Evolutionary conservation across 2,113 vertebrate species (phyloP).

Genomic region (Haplochromis vanheusdeni): DNA sequence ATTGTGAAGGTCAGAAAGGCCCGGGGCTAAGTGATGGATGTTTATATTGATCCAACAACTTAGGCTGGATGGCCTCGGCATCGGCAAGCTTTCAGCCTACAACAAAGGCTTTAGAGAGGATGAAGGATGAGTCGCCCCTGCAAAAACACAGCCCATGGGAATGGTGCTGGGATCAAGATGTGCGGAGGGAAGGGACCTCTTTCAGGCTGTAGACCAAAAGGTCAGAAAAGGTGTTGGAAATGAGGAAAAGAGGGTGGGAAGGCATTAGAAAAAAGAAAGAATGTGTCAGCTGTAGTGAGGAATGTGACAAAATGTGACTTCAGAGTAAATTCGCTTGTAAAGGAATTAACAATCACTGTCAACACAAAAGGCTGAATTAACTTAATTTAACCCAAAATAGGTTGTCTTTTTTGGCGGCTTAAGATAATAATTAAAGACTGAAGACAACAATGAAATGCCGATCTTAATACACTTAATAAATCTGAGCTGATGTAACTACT

Average conservation of each 20-base stretch:
- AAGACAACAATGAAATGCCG: background rate
- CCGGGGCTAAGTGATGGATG: slow-evolving; percentile 66
- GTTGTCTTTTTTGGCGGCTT: background rate
- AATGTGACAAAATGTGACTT: slow-evolving; percentile 54
- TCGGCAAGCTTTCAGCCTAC: slow-evolving; percentile 60
- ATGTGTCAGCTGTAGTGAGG: slow-evolving; percentile 28
- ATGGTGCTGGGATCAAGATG: slow-evolving; percentile 26
- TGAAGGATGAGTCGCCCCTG: slow-evolving; percentile 57
- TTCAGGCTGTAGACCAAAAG: slow-evolving; percentile 45
- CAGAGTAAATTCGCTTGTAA: slow-evolving; percentile 17
- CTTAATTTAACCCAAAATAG: background rate
- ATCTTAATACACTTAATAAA: background rate
- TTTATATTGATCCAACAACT: slow-evolving; percentile 74
- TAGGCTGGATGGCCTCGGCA: slow-evolving; percentile 62
- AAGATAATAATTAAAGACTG: background rate
- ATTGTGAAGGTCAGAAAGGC: slow-evolving; percentile 66
- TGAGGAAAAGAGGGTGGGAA: slow-evolving; percentile 11
- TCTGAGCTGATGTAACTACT: background rate
- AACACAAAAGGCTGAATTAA: background rate
- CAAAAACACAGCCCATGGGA: slow-evolving; percentile 49
- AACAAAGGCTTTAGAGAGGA: slow-evolving; percentile 68
- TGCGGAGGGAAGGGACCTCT: slow-evolving; percentile 40
- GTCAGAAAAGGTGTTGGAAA: slow-evolving; percentile 33
- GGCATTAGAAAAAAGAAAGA: slow-evolving; percentile 18
- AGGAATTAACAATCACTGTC: slow-evolving; percentile 1